phyloP scores from a whole-genome alignment of 1,140 invertebrate species.

The Monomorium pharaonis region DNA sequence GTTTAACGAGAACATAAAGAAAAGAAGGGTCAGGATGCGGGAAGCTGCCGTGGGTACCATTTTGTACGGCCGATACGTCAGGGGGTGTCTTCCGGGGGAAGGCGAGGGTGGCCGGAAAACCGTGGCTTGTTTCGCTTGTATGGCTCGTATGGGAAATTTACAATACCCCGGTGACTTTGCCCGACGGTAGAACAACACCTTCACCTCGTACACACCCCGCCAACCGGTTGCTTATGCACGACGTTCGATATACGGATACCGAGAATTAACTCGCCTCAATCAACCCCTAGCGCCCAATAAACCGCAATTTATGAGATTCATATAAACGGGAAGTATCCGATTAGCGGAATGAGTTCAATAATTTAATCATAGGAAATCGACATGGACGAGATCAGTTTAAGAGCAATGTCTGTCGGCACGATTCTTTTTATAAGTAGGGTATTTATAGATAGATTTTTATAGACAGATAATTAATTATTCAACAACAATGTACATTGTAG shows the following conservation, averaged over 20 bases:
- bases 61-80: slow-evolving; percentile 42
- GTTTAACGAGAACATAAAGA: slow-evolving; percentile 20
- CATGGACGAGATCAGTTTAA: neutral
- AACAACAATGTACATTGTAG: neutral
- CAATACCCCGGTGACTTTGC: slow-evolving; percentile 60
- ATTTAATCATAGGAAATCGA: neutral
- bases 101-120: slow-evolving; percentile 11
- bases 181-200: slow-evolving; percentile 49
- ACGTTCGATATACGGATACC: slow-evolving; percentile 35
- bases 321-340: neutral
- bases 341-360: slow-evolving; percentile 1
- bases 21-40: neutral
- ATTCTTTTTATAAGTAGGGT: neutral
- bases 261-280: slow-evolving; percentile 61
- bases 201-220: neutral
- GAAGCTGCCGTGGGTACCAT: slow-evolving; percentile 48
- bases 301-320: slow-evolving; percentile 38
- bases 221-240: neutral
- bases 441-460: too few species aligned
- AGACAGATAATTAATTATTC: neutral
- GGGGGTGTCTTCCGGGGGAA: slow-evolving; percentile 18
- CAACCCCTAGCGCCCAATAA: slow-evolving; percentile 43
- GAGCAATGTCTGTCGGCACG: neutral
- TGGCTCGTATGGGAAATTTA: slow-evolving; percentile 68
- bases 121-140: slow-evolving; percentile 36